Percentiles rank a stretch among this genome's conserved stretches.
phyloP scores from a whole-genome alignment of 2,797 vertebrate genomes.

The Clarias pachynema region DNA sequence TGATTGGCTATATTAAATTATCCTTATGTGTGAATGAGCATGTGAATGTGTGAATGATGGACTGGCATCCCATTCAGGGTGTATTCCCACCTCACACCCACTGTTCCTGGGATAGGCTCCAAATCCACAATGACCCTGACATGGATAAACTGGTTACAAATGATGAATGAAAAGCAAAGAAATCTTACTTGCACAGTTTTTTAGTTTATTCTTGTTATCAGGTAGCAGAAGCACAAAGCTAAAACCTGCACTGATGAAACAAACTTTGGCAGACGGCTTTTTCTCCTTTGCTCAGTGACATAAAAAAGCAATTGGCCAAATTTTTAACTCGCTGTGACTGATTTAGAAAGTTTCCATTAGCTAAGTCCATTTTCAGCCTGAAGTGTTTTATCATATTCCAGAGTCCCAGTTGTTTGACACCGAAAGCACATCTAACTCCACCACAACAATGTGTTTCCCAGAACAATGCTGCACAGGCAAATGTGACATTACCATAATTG shows the following conservation, averaged over 20 bases:
- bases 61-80: slow-evolving; percentile 2
- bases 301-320: slow-evolving; percentile 52
- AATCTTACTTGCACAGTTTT: neutral
- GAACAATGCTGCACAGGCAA: slow-evolving; percentile 55
- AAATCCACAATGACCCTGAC: slow-evolving; percentile 15
- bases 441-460: slow-evolving; percentile 66
- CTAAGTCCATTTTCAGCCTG: slow-evolving; percentile 57
- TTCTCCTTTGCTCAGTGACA: slow-evolving; percentile 52
- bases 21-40: neutral
- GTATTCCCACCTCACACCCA: slow-evolving; percentile 18
- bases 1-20: neutral
- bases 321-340: slow-evolving; percentile 25
- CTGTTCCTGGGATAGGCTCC: neutral
- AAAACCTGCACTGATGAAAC: slow-evolving; percentile 51
- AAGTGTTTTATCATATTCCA: slow-evolving; percentile 65
- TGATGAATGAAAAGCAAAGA: slow-evolving; percentile 3
- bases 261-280: slow-evolving; percentile 55
- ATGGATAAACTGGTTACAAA: slow-evolving; percentile 5
- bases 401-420: slow-evolving; percentile 51
- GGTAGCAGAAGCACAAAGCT: slow-evolving; percentile 26
- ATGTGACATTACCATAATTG: slow-evolving; percentile 63
- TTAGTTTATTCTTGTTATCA: slow-evolving; percentile 26
- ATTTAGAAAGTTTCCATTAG: slow-evolving; percentile 65
- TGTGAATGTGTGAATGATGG: neutral
- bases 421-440: slow-evolving; percentile 60